Evolutionary conservation across 2,113 vertebrate genomes (phyloP).

Genomic region (Anthoscopus minutus): DNA sequence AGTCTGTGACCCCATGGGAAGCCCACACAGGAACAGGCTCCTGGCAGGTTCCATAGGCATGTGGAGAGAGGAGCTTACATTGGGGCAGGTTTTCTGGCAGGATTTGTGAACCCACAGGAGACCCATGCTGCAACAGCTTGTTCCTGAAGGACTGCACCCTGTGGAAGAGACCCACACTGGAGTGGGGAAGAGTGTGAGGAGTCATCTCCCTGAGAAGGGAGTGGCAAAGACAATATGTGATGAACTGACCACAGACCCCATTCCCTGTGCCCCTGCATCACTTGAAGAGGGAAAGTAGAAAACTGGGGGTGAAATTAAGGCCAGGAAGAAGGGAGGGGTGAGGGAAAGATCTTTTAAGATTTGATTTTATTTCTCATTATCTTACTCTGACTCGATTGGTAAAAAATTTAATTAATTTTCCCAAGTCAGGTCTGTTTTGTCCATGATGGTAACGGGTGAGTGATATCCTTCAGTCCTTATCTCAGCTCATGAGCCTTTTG

Average conservation of each 20-base stretch:
- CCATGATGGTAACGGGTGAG: background rate
- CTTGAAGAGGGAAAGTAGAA: background rate
- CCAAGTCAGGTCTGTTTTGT: background rate
- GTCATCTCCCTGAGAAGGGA: background rate
- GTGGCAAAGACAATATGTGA: background rate
- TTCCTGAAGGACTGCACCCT: background rate
- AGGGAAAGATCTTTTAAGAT: background rate
- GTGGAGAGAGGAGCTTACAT: background rate
- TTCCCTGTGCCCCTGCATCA: background rate
- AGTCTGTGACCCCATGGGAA: background rate
- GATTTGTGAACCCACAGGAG: background rate
- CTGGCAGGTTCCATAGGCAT: background rate
- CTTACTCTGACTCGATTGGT: background rate
- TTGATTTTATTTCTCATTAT: background rate
- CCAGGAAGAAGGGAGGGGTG: background rate
- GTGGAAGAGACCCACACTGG: background rate
- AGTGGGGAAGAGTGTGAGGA: background rate
- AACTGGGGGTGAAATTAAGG: background rate
- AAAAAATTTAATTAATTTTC: background rate
- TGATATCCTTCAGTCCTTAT: background rate
- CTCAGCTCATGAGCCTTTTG: fast-evolving
- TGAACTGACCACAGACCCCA: too few relatives aligned
- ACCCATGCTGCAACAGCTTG: background rate
- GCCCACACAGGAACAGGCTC: background rate
- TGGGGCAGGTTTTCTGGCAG: background rate